Evolutionary conservation across 1,140 invertebrate genomes (phyloP), one percentile per base, ranked within the genome.

Genomic region (Brachionus plicatilis): DNA sequence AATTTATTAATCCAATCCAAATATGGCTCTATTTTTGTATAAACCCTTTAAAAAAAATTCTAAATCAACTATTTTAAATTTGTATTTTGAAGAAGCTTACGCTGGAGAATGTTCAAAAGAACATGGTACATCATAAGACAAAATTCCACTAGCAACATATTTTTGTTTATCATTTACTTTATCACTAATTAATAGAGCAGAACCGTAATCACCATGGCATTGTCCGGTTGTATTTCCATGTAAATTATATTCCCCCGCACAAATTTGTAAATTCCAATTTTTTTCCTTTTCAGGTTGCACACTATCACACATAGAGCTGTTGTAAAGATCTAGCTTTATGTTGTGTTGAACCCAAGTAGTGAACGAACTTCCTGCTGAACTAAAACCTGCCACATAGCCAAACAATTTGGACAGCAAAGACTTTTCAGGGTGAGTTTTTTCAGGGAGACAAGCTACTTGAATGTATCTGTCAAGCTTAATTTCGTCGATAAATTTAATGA

Each of bases 231-330:
- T 1, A 76, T 76, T 76, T 24, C 43, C 72, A 47, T 27, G n/a
- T 27, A 12, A 7, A 76, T 76, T 12, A 17, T 76, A 76, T 29
- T 76, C 72, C 3, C 72, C 72, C 0, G 79, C 79, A 65, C 79
- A 82, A 47, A 82, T 65, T 68, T 82, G 79, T 33, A 11, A 11
- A 68, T 82, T 65, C 79, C 79, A 82, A 47, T 82, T 27, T 82
- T 68, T 60, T 17, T 53, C 6, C n/a, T 37, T 60, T 33, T 66
- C 53, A 1, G 50, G n/a, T 24, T 60, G 0, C 1, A 82, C 41
- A 45, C 37, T 56, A 3, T 60, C 29, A 68, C 79, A 82, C 79
- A 82, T 82, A 3, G 79, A 82, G 4, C 8, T 65, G 65, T 82
- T 82, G 27, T 37, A 82, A 2, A 82, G 14, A 68, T 82, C 79